Percentiles rank a stretch among this genome's conserved stretches.
These are phyloP conservation scores for Psittacara wagleri DNA, from an alignment of 2,113 vertebrate genomes.

Conservation along the genomic window DNA sequence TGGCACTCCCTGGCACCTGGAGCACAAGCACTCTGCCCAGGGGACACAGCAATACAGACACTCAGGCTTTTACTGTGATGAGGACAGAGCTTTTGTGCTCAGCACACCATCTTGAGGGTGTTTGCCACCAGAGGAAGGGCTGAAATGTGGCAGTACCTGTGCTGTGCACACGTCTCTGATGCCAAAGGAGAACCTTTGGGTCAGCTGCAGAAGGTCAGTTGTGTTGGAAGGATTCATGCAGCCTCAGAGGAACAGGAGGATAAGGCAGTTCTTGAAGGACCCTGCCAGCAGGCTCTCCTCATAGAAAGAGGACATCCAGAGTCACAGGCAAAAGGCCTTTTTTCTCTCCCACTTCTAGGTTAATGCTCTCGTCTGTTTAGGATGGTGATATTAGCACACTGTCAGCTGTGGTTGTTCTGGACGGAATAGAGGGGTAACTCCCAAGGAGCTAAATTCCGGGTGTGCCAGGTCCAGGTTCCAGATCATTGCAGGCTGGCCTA, in stretches of 20 bases:
- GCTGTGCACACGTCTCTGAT: not conserved
- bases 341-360: not conserved
- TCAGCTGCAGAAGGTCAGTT: not conserved
- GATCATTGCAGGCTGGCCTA: not conserved
- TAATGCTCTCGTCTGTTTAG: not conserved
- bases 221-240: not conserved
- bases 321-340: not conserved
- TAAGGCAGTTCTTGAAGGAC: not conserved
- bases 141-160: not conserved
- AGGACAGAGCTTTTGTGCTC: not conserved
- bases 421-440: not conserved
- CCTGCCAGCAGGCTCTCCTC: not conserved
- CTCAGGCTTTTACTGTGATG: not conserved
- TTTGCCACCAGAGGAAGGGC: not conserved
- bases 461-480: not conserved
- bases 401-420: not conserved
- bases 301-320: not conserved
- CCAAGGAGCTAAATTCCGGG: not conserved
- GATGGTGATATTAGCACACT: accelerated
- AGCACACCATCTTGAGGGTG: not conserved
- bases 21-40: not conserved
- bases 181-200: accelerated
- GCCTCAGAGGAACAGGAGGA: not conserved
- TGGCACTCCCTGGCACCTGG: not conserved
- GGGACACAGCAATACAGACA: not conserved